Percentiles rank a stretch among this genome's conserved stretches.
Evolutionary conservation across 2,113 vertebrate genomes (phyloP).

Genomic region (Caranx ignobilis): DNA sequence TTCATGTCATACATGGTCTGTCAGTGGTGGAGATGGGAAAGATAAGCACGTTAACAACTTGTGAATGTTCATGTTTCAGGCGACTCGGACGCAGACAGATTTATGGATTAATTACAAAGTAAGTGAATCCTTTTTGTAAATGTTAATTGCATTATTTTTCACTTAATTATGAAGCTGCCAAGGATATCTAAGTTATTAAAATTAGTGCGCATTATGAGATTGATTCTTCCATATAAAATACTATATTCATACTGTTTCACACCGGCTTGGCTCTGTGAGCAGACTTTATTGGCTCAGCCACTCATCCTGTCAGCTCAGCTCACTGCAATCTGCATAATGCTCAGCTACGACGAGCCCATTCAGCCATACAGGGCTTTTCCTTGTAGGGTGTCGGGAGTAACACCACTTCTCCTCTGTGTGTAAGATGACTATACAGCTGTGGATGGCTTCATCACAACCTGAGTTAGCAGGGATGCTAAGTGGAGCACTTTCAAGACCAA

Average conservation of each 20-base stretch:
- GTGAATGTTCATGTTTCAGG: too few species aligned
- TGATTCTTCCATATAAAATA: not conserved
- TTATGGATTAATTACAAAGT: not conserved
- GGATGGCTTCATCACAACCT: too few species aligned
- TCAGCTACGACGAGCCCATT: conserved; percentile 16
- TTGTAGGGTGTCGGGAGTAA: not conserved
- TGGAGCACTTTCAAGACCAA: too few species aligned
- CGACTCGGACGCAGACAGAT: not conserved
- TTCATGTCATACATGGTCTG: not conserved
- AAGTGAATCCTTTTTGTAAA: not conserved
- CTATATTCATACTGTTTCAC: not conserved
- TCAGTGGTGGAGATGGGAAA: not conserved
- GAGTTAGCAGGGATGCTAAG: too few species aligned
- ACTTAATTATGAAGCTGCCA: not conserved
- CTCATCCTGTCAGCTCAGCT: conserved; percentile 24
- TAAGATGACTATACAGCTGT: not conserved
- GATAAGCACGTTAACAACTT: not conserved
- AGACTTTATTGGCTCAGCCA: conserved; percentile 21
- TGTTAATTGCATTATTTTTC: not conserved
- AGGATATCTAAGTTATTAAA: not conserved
- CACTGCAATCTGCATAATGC: conserved; percentile 33
- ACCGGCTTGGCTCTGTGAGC: not conserved
- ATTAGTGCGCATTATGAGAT: not conserved
- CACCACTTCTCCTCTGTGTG: conserved; percentile 1
- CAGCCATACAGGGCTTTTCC: not conserved